Conservation (phyloP, 2,797 vertebrate species). For the Corythornis leucogaster region DNA sequence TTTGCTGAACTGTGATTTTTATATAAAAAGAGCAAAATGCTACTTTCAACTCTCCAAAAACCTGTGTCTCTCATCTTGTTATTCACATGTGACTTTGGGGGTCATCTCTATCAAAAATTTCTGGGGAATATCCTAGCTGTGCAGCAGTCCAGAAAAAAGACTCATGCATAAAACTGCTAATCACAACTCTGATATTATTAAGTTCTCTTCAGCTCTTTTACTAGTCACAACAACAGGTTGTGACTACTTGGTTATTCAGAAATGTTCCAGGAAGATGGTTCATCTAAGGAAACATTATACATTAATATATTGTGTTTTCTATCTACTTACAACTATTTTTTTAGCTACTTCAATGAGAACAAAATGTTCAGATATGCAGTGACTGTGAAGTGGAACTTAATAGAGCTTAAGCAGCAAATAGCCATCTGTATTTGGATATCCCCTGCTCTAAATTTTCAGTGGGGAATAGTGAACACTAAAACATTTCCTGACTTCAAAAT, state of each 20-base stretch:
- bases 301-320: background rate
- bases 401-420: background rate
- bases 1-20: constrained; percentile 33
- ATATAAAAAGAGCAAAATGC: background rate
- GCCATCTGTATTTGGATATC: background rate
- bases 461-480: background rate
- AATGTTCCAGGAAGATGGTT: background rate
- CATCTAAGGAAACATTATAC: background rate
- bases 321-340: background rate
- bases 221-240: background rate
- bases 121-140: background rate
- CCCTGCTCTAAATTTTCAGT: background rate
- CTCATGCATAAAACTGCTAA: rapidly evolving
- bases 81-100: background rate
- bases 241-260: background rate
- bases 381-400: background rate
- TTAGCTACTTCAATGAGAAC: background rate
- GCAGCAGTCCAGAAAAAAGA: background rate
- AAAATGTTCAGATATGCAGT: background rate
- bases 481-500: background rate
- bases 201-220: background rate
- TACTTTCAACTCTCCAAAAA: background rate
- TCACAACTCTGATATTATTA: background rate
- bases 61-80: background rate
- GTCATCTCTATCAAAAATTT: background rate